Evolutionary conservation across 2,113 vertebrate genomes (phyloP).

Genomic region (Irena cyanogastra): DNA sequence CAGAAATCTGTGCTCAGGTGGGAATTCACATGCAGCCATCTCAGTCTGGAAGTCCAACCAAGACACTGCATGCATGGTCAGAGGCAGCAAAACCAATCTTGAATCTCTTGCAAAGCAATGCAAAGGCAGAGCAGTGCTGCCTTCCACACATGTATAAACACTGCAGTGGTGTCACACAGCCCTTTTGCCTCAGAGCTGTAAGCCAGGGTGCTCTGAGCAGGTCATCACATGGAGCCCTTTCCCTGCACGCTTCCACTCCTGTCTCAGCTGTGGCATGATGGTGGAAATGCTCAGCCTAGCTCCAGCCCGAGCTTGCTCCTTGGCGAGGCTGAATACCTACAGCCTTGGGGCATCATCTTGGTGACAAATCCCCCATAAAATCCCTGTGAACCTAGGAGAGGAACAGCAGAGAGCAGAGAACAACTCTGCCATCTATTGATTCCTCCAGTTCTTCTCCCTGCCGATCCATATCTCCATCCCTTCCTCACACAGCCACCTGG

Average conservation of each 20-base stretch:
- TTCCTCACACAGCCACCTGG: not conserved
- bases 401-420: not conserved
- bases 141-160: not conserved
- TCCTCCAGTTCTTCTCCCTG: not conserved
- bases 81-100: not conserved
- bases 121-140: not conserved
- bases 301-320: not conserved
- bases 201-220: not conserved
- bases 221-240: not conserved
- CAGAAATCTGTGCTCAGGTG: not conserved
- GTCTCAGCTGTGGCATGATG: rapidly evolving
- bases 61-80: rapidly evolving
- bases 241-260: not conserved
- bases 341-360: not conserved
- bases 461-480: not conserved
- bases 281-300: not conserved
- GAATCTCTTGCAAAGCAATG: not conserved
- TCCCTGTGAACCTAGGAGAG: not conserved
- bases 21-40: not conserved
- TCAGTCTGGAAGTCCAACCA: not conserved
- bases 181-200: rapidly evolving
- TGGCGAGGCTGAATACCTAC: not conserved
- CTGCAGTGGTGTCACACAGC: not conserved
- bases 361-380: not conserved
- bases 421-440: conserved; percentile 58